These are phyloP conservation scores for Pentalonia nigronervosa DNA, from an alignment of 1,140 invertebrate species.

Conservation along the genomic window DNA sequence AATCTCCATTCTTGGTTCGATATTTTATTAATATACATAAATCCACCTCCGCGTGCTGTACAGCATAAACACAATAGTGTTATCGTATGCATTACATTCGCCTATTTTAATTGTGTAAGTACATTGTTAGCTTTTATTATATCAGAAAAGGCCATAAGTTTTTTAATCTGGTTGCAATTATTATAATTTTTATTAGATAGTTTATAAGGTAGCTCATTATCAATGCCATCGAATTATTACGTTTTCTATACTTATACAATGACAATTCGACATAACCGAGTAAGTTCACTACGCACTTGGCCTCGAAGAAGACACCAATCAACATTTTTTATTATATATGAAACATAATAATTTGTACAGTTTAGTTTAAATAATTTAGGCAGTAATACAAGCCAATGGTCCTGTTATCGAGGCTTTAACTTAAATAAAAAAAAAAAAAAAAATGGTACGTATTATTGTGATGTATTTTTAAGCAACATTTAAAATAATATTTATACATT, in stretches of 20 bases:
- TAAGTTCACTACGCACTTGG: too few species aligned
- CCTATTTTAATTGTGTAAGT: background rate
- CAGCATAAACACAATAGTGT: background rate
- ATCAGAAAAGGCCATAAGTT: background rate
- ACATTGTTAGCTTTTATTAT: background rate
- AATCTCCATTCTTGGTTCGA: background rate
- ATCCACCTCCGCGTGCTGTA: background rate
- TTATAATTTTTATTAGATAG: background rate
- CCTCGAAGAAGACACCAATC: too few species aligned
- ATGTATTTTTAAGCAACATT: too few species aligned
- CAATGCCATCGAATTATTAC: background rate
- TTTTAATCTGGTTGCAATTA: background rate
- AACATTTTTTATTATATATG: too few species aligned
- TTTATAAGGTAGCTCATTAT: background rate
- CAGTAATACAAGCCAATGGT: too few species aligned
- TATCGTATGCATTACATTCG: background rate
- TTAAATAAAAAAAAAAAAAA: too few species aligned
- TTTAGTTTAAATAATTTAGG: too few species aligned
- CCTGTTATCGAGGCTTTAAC: too few species aligned
- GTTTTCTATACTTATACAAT: background rate
- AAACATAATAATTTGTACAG: too few species aligned
- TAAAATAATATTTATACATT: too few species aligned
- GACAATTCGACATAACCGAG: too few species aligned
- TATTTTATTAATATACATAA: too few species aligned
- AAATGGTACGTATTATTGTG: background rate